Evolutionary conservation across 2,113 vertebrate genomes (phyloP), one percentile per base, ranked within the genome.

Genomic region (Syrrhaptes paradoxus): DNA sequence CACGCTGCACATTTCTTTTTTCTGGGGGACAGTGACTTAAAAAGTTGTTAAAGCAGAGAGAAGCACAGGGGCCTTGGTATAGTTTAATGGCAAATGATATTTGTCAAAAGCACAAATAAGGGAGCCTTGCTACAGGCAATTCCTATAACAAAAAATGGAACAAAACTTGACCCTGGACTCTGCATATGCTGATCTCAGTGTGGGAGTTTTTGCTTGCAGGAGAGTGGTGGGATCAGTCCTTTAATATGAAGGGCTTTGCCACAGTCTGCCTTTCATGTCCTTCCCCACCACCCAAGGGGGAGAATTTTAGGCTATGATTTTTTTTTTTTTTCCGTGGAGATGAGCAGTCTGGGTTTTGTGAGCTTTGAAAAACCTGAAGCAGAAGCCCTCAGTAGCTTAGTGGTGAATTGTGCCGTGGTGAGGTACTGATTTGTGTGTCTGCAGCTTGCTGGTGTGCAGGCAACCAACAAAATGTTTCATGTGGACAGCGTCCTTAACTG

Each of bases 81-180:
- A 63, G 63, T 87, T 91, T 71, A 88, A 84, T 71, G 75, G 67
- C n/a, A 93, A 96, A 96, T 58, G 70, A 38, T n/a, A 45, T 89
- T 89, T 85, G 66, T 93, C 55, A 91, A 70, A 95, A 90, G 46
- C 0, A 0, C 55, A 74, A 55, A 77, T 74, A 90, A 77, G 51
- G 55, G 31, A 91, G 4, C 48, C 38, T 93, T 2, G 1, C 62
- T 86, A 41, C 46, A 65, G 89, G 85, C 62, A 63, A 74, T 93
- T 91, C 63, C 51, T 93, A 1, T 89, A 71, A 73, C 22, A 66
- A 85, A 32, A 90, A 70, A 48, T 55, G 34, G 38, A 83, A 58
- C 17, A 80, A 71, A 90, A 85, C 61, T 80, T 90, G 71, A 80
- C 78, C 32, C 22, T 91, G 63, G 36, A 48, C 55, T 83, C 46